These are phyloP conservation scores for Corythoichthys intestinalis DNA, from an alignment of 2,113 vertebrate genomes.

Conservation along the genomic window DNA sequence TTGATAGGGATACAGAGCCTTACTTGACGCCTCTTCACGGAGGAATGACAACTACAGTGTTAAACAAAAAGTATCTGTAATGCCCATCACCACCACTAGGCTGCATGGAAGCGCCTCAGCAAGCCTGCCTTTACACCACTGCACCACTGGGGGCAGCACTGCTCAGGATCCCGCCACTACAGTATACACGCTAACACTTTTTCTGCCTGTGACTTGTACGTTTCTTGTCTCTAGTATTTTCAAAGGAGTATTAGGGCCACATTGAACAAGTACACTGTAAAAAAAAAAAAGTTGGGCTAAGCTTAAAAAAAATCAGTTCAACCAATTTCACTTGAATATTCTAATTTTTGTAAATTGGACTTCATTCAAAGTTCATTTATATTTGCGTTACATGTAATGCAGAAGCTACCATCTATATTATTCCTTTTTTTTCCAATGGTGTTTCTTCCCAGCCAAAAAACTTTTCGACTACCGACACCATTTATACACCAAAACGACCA, in stretches of 20 bases:
- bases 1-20: slow-evolving; percentile 39
- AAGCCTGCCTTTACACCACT: slow-evolving; percentile 68
- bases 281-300: no score
- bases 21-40: slow-evolving; percentile 54
- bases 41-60: slow-evolving; percentile 40
- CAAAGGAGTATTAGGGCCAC: slow-evolving; percentile 5
- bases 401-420: no score
- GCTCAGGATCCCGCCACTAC: slow-evolving; percentile 56
- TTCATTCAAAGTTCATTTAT: no score
- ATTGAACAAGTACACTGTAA: background rate
- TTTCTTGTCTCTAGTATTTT: slow-evolving; percentile 12
- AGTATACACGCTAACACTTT: slow-evolving; percentile 28
- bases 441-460: no score
- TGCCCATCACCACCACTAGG: slow-evolving; percentile 50
- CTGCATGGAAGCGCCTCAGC: slow-evolving; percentile 46
- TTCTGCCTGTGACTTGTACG: slow-evolving; percentile 21
- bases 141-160: slow-evolving; percentile 61
- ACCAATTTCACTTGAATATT: no score
- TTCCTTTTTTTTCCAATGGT: no score
- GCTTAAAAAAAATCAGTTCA: no score
- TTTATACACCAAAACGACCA: no score
- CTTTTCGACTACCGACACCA: no score
- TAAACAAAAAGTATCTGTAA: slow-evolving; percentile 34
- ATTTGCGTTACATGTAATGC: no score
- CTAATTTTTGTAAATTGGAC: no score